Evolutionary conservation across 1,140 invertebrate genomes (phyloP).

Genomic region (Halictus rubicundus): DNA sequence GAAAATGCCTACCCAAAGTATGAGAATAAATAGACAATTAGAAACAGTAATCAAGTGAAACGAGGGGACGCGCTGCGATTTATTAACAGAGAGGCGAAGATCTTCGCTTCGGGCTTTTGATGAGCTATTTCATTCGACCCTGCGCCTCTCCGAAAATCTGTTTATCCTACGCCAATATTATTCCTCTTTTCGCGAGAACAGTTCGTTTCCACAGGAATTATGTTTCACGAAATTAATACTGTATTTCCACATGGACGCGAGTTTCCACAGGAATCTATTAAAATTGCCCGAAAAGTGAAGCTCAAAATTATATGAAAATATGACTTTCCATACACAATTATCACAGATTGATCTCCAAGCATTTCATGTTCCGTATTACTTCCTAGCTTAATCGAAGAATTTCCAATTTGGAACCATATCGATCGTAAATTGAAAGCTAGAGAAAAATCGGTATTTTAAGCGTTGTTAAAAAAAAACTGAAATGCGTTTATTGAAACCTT

Average conservation of each 20-base stretch:
- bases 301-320: too few relatives aligned
- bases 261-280: neutral
- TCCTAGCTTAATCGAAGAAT: too few relatives aligned
- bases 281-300: neutral
- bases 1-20: constrained; percentile 13
- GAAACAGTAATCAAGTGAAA: constrained; percentile 5
- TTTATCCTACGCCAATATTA: constrained; percentile 2
- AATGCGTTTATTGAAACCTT: too few relatives aligned
- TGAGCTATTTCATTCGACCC: neutral
- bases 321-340: too few relatives aligned
- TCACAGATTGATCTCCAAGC: too few relatives aligned
- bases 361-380: too few relatives aligned
- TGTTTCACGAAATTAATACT: neutral
- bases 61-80: neutral
- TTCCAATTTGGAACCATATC: too few relatives aligned
- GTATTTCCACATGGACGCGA: too few relatives aligned
- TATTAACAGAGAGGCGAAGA: neutral
- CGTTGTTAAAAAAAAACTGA: too few relatives aligned
- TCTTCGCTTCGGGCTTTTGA: neutral
- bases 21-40: constrained; percentile 20
- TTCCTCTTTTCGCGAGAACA: neutral
- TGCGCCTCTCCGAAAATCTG: neutral
- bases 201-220: neutral
- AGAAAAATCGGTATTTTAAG: too few relatives aligned
- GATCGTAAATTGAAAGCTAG: too few relatives aligned